A percentile compares a stretch with the other conserved stretches of the same genome.
phyloP scores from a whole-genome alignment of 2,797 vertebrate species.

The Amniataba percoides region DNA sequence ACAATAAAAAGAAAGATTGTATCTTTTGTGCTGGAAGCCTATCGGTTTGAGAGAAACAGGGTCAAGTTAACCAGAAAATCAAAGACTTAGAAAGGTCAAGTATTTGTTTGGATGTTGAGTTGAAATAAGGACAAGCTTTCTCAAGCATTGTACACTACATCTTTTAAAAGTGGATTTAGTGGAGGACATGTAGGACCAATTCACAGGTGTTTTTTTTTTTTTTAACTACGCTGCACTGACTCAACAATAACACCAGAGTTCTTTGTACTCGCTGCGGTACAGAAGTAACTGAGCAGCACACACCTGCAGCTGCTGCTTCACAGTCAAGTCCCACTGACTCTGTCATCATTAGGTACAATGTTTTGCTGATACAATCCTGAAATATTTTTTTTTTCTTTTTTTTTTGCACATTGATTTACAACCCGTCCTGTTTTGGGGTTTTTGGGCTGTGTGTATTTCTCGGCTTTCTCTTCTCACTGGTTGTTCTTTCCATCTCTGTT shows the following conservation, averaged over 20 bases:
- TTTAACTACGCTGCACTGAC: background rate
- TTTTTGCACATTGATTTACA: background rate
- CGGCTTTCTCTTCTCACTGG: background rate
- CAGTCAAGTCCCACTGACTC: background rate
- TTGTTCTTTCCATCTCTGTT: constrained; percentile 24
- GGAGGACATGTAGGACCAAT: background rate
- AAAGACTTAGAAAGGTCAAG: background rate
- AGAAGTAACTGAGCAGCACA: background rate
- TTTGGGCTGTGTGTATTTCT: background rate
- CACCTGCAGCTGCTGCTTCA: background rate
- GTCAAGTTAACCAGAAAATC: background rate
- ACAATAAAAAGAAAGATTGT: background rate
- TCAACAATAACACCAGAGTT: background rate
- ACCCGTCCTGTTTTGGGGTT: background rate
- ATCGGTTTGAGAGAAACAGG: background rate
- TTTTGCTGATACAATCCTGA: background rate
- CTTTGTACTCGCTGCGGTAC: background rate
- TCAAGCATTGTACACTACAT: too few relatives aligned
- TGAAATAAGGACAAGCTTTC: too few relatives aligned
- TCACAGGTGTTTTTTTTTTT: background rate
- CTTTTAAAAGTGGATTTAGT: background rate
- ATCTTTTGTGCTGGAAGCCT: background rate
- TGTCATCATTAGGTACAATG: constrained; percentile 1
- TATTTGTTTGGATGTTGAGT: too few relatives aligned
- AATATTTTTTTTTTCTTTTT: background rate